Evolutionary conservation across 1,140 invertebrate species (phyloP), one percentile per base, ranked within the genome.

Genomic region (Acromyrmex heyeri): DNA sequence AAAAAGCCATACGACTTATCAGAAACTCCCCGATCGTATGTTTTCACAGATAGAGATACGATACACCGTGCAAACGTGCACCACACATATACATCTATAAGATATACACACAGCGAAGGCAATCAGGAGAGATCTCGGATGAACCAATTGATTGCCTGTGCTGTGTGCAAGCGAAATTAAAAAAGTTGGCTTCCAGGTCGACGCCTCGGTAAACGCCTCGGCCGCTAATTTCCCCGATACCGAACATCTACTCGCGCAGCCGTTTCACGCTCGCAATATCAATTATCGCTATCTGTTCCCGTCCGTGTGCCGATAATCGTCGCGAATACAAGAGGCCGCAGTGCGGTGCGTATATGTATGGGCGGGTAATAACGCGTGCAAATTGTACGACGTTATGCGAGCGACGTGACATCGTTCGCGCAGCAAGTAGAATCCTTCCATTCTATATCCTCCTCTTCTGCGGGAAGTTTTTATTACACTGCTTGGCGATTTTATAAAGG

Each of bases 181-280:
- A 83, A 83, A 83, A 83, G 69, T 83, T 83, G 38, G 14, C 79
- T 83, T 83, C 34, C 79, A 75, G 69, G 24, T 83, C 69, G 69
- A 83, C 69, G 79, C 79, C 38, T 82, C 67, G 38, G 79, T 59
- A 72, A 82, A 82, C 79, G 67, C 67, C 38, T 75, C 24, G 79
- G 24, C 34, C 55, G 55, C 44, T 83, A 83, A 75, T 83, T 75
- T 44, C 18, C 38, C 8, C 79, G 69, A 83, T 61, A 83, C 57
- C 3, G 38, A 72, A 69, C 53, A 72, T 30, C 73, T 61, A 61
- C 44, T 57, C 65, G 65, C 50, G 44, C 61, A 50, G 27, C 27
- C 38, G 55, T 44, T 61, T 83, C 79, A 73, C 18, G 69, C 69
- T 75, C 24, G 69, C 69, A 75, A 75, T 83, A 75, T 83, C 69